Evolutionary conservation across 2,797 vertebrate genomes (phyloP).

Genomic region (Microctenopoma stevenorrisi): DNA sequence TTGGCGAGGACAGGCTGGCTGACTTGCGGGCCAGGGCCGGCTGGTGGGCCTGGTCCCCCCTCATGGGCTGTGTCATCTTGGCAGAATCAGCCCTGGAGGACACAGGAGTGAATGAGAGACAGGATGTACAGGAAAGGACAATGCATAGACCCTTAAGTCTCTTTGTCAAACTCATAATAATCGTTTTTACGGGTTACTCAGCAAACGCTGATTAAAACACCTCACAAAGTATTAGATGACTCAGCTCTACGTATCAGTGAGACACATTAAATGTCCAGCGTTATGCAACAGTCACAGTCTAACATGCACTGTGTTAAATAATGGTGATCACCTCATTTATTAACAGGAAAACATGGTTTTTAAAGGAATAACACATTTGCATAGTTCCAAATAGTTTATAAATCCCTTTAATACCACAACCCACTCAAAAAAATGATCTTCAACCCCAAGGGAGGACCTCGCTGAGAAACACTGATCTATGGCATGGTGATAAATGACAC

Average conservation of each 20-base stretch:
- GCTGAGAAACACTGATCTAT: conserved; percentile 30
- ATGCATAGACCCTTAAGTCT: neutral
- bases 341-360: neutral
- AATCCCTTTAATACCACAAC: conserved; percentile 19
- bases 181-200: neutral
- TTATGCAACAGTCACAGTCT: conserved; percentile 14
- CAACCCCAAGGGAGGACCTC: conserved; percentile 13
- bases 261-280: conserved; percentile 21
- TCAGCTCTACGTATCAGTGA: conserved; percentile 7
- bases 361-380: neutral
- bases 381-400: neutral
- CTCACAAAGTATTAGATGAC: conserved; percentile 1
- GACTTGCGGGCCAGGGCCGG: conserved; percentile 85
- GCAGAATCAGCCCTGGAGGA: conserved; percentile 87
- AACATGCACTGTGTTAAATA: conserved; percentile 1
- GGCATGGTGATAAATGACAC: conserved; percentile 52
- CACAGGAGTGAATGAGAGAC: conserved; percentile 32
- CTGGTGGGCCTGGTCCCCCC: conserved; percentile 83
- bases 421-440: conserved; percentile 1
- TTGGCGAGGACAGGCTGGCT: conserved; percentile 88
- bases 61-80: conserved; percentile 91
- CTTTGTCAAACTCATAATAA: neutral
- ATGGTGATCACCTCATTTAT: conserved; percentile 1
- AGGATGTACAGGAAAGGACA: conserved; percentile 4
- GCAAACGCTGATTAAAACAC: conserved; percentile 8